Evolutionary conservation across 2,888 invertebrate genomes (phyloP).

Genomic region (Mesorhabditis spiculigera): DNA sequence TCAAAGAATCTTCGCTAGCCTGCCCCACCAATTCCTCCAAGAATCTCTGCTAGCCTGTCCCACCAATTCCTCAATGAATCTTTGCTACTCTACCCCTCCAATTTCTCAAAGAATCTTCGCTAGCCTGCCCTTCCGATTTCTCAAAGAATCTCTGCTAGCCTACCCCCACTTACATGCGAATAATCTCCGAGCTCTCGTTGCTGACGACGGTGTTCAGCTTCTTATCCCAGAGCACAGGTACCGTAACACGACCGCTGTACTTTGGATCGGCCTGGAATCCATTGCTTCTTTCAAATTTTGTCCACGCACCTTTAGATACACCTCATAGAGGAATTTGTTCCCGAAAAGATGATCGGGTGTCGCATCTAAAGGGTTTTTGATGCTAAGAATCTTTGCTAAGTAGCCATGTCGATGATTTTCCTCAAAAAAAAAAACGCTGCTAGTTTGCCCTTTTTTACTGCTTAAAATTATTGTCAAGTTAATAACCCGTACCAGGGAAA

Average conservation of each 20-base stretch:
- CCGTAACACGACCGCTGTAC: neutral
- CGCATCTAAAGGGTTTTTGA: neutral
- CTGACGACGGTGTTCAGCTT: neutral
- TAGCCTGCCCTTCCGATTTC: too few species aligned
- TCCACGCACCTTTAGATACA: neutral
- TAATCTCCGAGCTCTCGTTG: constrained; percentile 6
- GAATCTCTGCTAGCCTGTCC: too few species aligned
- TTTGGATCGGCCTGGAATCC: constrained; percentile 4
- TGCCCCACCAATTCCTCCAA: neutral
- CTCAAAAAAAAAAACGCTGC: too few species aligned
- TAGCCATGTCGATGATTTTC: too few species aligned
- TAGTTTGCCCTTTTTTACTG: neutral
- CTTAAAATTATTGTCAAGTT: neutral
- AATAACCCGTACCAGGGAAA: neutral
- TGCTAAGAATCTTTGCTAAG: too few species aligned
- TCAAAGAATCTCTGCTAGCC: neutral
- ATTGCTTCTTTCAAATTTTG: neutral
- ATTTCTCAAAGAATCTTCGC: too few species aligned
- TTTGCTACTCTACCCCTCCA: neutral
- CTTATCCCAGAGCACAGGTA: neutral
- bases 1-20: neutral
- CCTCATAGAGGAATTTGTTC: neutral
- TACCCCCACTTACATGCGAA: neutral
- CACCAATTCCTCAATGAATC: too few species aligned
- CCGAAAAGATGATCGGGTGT: neutral